Conservation (phyloP, 2,888 invertebrate species). For the Perithous albicinctus region DNA sequence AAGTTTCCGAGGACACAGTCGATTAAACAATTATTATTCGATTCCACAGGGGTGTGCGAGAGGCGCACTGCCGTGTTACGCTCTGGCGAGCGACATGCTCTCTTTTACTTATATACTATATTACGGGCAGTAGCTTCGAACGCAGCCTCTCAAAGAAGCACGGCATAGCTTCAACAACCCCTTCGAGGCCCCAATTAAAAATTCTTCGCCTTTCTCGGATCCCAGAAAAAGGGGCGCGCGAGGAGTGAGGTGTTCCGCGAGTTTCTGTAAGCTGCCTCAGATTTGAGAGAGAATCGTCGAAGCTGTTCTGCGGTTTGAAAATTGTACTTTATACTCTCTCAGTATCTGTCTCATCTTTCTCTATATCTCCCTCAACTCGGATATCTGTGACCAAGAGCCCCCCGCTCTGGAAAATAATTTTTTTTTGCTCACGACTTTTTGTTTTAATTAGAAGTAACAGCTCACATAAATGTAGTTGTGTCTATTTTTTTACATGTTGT, state of each 20-base stretch:
- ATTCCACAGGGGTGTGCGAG: constrained; percentile 69
- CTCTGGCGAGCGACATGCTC: constrained; percentile 30
- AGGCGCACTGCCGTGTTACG: constrained; percentile 36
- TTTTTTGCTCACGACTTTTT: constrained; percentile 30
- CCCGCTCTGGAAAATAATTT: constrained; percentile 51
- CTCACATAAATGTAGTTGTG: too few species aligned
- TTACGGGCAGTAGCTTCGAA: neutral
- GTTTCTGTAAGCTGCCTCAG: neutral
- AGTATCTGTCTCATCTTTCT: constrained; percentile 1
- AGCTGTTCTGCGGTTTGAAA: constrained; percentile 35
- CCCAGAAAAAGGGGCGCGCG: neutral
- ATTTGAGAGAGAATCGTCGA: constrained; percentile 28
- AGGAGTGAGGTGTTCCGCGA: constrained; percentile 18
- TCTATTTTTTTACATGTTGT: too few species aligned
- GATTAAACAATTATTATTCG: constrained; percentile 83
- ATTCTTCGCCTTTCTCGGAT: constrained; percentile 51
- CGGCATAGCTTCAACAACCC: constrained; percentile 50
- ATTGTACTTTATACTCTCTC: constrained; percentile 29
- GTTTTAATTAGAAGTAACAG: too few species aligned
- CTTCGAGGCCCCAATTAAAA: constrained; percentile 68
- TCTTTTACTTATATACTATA: constrained; percentile 35
- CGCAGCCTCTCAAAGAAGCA: constrained; percentile 55
- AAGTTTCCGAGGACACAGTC: constrained; percentile 80
- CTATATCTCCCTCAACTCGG: constrained; percentile 12
- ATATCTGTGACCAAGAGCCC: constrained; percentile 17